Evolutionary conservation across 2,888 invertebrate species (phyloP).

Genomic region (Thera obeliscata): DNA sequence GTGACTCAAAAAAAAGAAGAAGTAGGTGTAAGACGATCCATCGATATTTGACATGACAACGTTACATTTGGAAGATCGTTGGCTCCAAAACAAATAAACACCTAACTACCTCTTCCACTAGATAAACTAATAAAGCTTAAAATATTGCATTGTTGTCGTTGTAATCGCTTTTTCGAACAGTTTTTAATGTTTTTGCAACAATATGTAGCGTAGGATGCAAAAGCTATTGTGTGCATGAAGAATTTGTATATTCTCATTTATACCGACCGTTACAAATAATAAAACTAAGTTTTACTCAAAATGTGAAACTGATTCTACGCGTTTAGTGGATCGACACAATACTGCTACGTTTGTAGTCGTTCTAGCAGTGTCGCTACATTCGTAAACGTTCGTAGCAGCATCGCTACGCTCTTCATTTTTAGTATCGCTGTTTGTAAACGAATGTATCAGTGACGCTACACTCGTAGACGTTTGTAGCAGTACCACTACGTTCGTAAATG

Average conservation of each 20-base stretch:
- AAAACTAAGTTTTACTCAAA: neutral
- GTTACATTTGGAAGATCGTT: constrained; percentile 32
- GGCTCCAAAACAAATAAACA: constrained; percentile 5
- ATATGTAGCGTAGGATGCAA: constrained; percentile 35
- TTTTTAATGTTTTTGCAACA: constrained; percentile 21
- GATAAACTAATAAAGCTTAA: constrained; percentile 5
- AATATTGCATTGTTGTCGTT: constrained; percentile 16
- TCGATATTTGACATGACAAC: constrained; percentile 31
- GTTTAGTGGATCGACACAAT: neutral
- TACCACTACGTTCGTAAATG: neutral
- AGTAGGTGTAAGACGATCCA: constrained; percentile 12
- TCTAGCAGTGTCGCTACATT: neutral
- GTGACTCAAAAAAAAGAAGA: too few relatives aligned
- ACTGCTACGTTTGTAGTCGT: too few relatives aligned
- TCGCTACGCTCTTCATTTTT: too few relatives aligned
- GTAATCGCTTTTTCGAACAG: constrained; percentile 28
- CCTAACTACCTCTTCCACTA: constrained; percentile 7
- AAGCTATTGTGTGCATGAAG: constrained; percentile 24
- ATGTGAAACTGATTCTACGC: neutral
- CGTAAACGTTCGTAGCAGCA: too few relatives aligned
- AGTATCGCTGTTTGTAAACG: too few relatives aligned
- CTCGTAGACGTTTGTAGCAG: too few relatives aligned
- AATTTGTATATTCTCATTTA: constrained; percentile 6
- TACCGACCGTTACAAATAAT: constrained; percentile 3
- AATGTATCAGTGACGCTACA: too few relatives aligned